Base-by-base conservation (phyloP, 1,140 invertebrate species). In the Arion vulgaris region DNA sequence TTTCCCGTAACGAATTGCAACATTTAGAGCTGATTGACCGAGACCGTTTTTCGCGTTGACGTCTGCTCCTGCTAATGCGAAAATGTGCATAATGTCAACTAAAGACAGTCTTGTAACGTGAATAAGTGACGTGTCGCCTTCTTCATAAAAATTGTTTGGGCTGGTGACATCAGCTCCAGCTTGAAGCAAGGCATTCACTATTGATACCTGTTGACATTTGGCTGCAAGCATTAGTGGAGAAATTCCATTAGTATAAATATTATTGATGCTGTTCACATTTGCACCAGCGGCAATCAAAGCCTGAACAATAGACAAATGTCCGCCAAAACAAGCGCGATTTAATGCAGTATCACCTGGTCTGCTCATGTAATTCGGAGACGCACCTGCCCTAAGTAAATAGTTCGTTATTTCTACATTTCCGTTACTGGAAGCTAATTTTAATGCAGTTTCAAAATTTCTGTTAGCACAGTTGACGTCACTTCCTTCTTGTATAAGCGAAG, bases 41-140 rank as follows among this genome's bases (percentile, higher is more conserved):
- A 34, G 32, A 19, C 4, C 28, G 57, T 77, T 62, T 15, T 51
- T 39, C 4, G 28, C 74, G 19, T 77, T 32, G 53, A 62, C 17
- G 23, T 77, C 23, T 32, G 74, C 74, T 19, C 74, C 74, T 28
- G 41, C 23, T 28, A 11, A 5, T 1, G 57, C 39, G 38, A 77
- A 41, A 2, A 62, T 11, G 11, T 77, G n/a, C 41, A 57, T 39
- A 17, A 77, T 32, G 5, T 57, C 39, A 15, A 39, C 49, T 9
- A 26, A 28, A 32, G 9, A 39, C n/a, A 28, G 53, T 57, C 49
- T 77, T 19, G 74, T 11, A 1, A 32, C 74, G 32, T 57, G 32
- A 28, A 77, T 77, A 17, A 77, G 41, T 1, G 49, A 49, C 32
- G 74, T 57, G 51, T 77, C 45, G 15, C 32, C 74, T n/a, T 39